Conservation (phyloP, 1,140 invertebrate genomes). For the Papilio xuthus region DNA sequence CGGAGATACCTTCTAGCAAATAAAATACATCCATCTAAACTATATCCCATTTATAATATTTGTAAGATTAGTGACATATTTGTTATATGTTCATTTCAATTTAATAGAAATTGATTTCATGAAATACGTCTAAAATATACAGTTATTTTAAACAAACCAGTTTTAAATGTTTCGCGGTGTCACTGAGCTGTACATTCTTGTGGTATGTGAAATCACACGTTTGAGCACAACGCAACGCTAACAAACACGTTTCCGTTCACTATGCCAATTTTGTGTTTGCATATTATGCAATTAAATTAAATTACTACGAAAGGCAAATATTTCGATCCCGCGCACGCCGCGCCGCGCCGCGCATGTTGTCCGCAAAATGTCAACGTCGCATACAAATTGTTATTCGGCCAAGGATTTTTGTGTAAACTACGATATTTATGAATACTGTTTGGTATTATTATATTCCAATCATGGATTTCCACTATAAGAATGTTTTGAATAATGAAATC, state of each 20-base stretch:
- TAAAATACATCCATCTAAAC: too few relatives aligned
- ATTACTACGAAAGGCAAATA: slow-evolving; percentile 34
- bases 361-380: slow-evolving; percentile 34
- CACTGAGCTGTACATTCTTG: slow-evolving; percentile 13
- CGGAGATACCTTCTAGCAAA: too few relatives aligned
- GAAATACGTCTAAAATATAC: not conserved
- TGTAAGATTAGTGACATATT: too few relatives aligned
- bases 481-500: too few relatives aligned
- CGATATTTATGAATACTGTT: not conserved
- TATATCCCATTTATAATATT: too few relatives aligned
- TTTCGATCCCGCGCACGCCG: slow-evolving; percentile 9
- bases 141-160: not conserved
- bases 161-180: slow-evolving; percentile 31
- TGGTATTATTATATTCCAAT: not conserved
- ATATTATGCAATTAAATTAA: slow-evolving; percentile 38
- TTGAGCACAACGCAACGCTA: not conserved
- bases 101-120: too few relatives aligned
- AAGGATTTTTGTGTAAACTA: slow-evolving; percentile 38
- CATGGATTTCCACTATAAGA: too few relatives aligned
- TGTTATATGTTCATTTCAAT: too few relatives aligned
- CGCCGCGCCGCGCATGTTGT: not conserved
- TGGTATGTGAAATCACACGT: slow-evolving; percentile 8
- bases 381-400: slow-evolving; percentile 35
- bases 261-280: slow-evolving; percentile 31
- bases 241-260: slow-evolving; percentile 38